These are phyloP conservation scores for Eupeodes latifasciatus DNA, from an alignment of 2,888 invertebrate species.

Conservation along the genomic window DNA sequence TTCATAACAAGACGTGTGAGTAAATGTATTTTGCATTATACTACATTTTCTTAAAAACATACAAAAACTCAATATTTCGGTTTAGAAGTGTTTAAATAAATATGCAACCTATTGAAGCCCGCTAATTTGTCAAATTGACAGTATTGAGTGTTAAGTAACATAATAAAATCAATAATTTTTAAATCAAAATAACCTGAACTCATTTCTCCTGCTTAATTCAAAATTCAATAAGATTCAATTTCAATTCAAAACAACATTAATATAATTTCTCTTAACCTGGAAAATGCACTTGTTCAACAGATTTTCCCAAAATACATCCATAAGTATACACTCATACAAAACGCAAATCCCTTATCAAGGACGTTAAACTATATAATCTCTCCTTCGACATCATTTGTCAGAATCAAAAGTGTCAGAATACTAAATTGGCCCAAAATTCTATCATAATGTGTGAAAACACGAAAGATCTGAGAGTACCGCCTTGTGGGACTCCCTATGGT, in stretches of 20 bases:
- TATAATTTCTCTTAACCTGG: background rate
- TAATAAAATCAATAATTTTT: too few species aligned
- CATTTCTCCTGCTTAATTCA: background rate
- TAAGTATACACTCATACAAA: background rate
- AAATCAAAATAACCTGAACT: too few species aligned
- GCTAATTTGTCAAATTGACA: too few species aligned
- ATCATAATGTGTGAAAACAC: slow-evolving; percentile 75
- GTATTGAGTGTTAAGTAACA: too few species aligned
- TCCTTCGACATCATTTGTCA: slow-evolving; percentile 63
- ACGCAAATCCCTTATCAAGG: slow-evolving; percentile 36
- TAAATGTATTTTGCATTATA: too few species aligned
- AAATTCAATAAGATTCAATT: background rate
- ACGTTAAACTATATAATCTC: slow-evolving; percentile 39
- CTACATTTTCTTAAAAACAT: too few species aligned
- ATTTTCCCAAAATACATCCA: slow-evolving; percentile 7
- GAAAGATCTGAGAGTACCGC: slow-evolving; percentile 70
- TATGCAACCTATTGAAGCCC: too few species aligned
- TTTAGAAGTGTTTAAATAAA: too few species aligned
- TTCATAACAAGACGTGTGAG: too few species aligned
- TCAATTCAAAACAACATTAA: background rate
- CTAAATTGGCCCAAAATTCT: slow-evolving; percentile 51
- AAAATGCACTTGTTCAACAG: slow-evolving; percentile 3
- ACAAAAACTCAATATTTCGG: too few species aligned
- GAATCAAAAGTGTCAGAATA: slow-evolving; percentile 39
- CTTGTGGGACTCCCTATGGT: slow-evolving; percentile 60